These are phyloP conservation scores for Mobula hypostoma DNA, from an alignment of 2,113 vertebrate species.

Conservation along the genomic window DNA sequence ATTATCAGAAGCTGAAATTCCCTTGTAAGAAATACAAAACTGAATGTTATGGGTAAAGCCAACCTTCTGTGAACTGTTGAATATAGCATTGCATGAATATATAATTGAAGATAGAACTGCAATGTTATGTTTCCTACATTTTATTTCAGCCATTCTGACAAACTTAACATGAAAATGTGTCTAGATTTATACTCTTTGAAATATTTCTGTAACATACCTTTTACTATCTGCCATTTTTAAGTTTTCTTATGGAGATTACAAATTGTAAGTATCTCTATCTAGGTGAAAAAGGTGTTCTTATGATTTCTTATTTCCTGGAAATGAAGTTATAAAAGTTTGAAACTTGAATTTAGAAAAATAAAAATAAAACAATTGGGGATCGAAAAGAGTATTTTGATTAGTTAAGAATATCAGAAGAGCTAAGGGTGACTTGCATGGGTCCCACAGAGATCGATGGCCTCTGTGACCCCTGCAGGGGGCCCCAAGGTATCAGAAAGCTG, in stretches of 20 bases:
- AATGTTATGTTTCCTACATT: slow-evolving; percentile 56
- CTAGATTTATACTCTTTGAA: slow-evolving; percentile 60
- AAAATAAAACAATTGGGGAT: background rate
- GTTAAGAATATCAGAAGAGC: background rate
- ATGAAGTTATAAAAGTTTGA: background rate
- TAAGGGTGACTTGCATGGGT: background rate
- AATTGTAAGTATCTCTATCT: background rate
- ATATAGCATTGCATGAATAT: background rate
- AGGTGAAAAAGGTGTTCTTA: background rate
- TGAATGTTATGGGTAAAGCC: background rate
- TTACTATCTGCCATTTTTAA: background rate
- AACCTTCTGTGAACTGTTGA: background rate
- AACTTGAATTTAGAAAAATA: background rate
- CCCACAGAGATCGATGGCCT: no score
- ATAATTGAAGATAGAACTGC: background rate
- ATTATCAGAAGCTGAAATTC: background rate
- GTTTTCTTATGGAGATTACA: background rate
- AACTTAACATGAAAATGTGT: slow-evolving; percentile 56
- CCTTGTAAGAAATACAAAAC: background rate
- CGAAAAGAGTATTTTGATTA: background rate
- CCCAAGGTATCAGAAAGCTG: no score
- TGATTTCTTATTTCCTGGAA: background rate
- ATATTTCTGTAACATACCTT: slow-evolving; percentile 48
- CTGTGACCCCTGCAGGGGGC: no score
- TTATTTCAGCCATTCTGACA: slow-evolving; percentile 49